A percentile compares a stretch with the other conserved stretches of the same genome.
Evolutionary conservation across 2,797 vertebrate species (phyloP).

Genomic region (Catharus ustulatus): DNA sequence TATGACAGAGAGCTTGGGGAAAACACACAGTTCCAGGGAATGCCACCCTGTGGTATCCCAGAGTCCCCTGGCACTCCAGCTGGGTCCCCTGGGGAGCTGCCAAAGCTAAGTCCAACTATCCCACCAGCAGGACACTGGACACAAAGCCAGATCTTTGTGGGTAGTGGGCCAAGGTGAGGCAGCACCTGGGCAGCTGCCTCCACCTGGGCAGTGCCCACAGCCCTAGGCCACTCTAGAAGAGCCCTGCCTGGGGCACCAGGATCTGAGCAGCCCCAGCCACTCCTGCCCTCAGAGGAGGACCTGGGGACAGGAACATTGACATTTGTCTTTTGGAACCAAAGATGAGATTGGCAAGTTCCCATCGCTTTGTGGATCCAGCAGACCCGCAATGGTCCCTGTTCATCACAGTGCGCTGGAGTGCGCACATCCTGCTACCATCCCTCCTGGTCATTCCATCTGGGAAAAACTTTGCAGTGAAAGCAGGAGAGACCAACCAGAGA

Average conservation of each 20-base stretch:
- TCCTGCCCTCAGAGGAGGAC: not conserved
- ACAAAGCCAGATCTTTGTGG: not conserved
- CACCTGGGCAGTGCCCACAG: not conserved
- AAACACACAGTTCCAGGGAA: not conserved
- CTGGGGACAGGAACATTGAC: not conserved
- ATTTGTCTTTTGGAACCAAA: not conserved
- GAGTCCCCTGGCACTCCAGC: not conserved
- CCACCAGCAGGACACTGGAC: not conserved
- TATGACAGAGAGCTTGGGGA: not conserved
- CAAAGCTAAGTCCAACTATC: not conserved
- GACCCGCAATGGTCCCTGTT: fast-evolving
- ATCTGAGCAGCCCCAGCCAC: not conserved
- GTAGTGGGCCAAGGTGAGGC: not conserved
- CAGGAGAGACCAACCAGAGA: not conserved
- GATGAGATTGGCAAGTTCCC: not conserved
- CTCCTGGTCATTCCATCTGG: not conserved
- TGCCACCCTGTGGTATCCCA: not conserved
- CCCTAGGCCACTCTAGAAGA: not conserved
- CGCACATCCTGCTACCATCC: fast-evolving
- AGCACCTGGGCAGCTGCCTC: not conserved
- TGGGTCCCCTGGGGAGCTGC: not conserved
- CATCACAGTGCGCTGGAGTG: not conserved
- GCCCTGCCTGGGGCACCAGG: fast-evolving
- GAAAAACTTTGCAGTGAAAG: not conserved
- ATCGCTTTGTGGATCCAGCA: not conserved